Evolutionary conservation across 1,140 invertebrate species (phyloP), one percentile per base, ranked within the genome.

Genomic region (Drosophila arawakana): DNA sequence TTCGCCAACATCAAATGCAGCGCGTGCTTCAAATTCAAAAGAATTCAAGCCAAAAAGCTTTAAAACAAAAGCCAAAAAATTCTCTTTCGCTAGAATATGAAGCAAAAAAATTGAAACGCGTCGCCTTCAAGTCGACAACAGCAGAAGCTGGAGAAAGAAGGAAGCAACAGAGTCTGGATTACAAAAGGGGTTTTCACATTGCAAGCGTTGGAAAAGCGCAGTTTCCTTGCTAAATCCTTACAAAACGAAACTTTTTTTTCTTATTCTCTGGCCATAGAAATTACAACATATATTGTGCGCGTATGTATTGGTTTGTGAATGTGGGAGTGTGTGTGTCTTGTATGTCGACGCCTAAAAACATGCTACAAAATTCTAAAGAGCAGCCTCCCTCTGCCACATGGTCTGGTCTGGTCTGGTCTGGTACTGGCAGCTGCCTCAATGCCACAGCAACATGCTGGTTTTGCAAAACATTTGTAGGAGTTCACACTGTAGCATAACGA

Each of bases 1-100:
- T 84, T 80, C 44, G 65, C 60, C 76, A 82, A 88, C 79, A 82
- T 82, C 61, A 88, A 86, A 82, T 88, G 80, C 83, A 89, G 69
- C 73, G 80, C 67, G 61, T 67, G 75, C 59, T 73, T 63, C 58
- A 78, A 80, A 84, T 89, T 88, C 84, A 88, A 88, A 67, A 81
- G 84, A 75, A 84, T 81, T 78, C 63, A 55, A 41, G 49, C 59
- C 63, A 70, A 76, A 81, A 66, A 57, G 61, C 61, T 78, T 81
- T 75, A 80, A 82, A 78, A 80, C 74, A 81, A 81, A 81, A 61
- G 70, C 35, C 70, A 34, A 61, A 76, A 67, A 72, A 72, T 66
- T 54, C 55, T 61, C 25, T 30, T 30, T 30, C 25, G 25, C 25
- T 30, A 30, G 73, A 66, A 21, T 21, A 21, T 21, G 15, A 15